Evolutionary conservation across 2,888 invertebrate genomes (phyloP).

Genomic region (Drosophila helvetica): DNA sequence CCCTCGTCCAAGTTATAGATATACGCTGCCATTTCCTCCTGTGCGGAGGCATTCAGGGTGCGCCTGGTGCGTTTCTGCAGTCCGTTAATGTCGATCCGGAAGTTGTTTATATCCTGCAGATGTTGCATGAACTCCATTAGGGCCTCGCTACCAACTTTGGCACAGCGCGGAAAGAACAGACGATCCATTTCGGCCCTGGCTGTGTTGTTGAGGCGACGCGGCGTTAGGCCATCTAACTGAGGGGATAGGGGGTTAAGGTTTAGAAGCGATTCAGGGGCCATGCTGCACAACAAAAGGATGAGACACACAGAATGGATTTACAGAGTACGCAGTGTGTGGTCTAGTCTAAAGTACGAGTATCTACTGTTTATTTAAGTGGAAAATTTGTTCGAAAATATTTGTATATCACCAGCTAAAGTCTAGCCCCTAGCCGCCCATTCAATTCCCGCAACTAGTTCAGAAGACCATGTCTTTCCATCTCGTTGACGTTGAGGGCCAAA

Average conservation of each 20-base stretch:
- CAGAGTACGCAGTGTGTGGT: conserved; percentile 31
- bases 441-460: conserved; percentile 41
- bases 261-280: conserved; percentile 11
- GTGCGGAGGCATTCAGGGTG: conserved; percentile 87
- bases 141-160: conserved; percentile 95
- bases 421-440: not conserved
- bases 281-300: conserved; percentile 51
- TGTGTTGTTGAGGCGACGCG: conserved; percentile 89
- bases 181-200: conserved; percentile 89
- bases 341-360: conserved; percentile 26
- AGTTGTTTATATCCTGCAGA: conserved; percentile 83
- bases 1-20: conserved; percentile 89
- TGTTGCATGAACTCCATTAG: conserved; percentile 87
- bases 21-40: conserved; percentile 88
- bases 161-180: conserved; percentile 95
- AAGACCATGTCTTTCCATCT: conserved; percentile 63
- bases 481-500: conserved; percentile 84
- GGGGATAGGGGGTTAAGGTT: conserved; percentile 15
- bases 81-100: conserved; percentile 85
- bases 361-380: conserved; percentile 26
- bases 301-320: conserved; percentile 39
- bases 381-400: conserved; percentile 21
- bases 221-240: conserved; percentile 60
- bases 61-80: conserved; percentile 40
- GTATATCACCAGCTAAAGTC: conserved; percentile 23